A percentile compares a stretch with the other conserved stretches of the same genome.
phyloP scores from a whole-genome alignment of 2,113 vertebrate species.

The Microtus oregoni region DNA sequence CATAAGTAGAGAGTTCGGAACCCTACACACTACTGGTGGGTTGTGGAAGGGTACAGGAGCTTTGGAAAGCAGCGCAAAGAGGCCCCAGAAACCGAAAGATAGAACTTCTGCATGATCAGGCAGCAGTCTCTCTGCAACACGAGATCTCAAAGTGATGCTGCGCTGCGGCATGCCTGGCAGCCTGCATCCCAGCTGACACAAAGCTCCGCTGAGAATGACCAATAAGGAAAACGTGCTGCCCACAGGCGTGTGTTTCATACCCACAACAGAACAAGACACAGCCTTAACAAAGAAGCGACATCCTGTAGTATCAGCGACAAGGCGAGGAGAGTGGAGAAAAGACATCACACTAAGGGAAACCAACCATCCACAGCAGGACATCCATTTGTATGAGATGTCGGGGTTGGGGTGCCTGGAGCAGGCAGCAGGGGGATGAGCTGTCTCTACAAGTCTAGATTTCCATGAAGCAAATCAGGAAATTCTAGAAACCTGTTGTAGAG shows the following conservation, averaged over 20 bases:
- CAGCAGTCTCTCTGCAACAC: background rate
- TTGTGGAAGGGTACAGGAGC: background rate
- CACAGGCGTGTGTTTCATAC: background rate
- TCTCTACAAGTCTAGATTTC: background rate
- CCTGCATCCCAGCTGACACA: background rate
- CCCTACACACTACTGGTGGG: too few species aligned
- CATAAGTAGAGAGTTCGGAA: fast-evolving
- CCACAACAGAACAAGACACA: background rate
- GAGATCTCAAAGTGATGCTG: background rate
- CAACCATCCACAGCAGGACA: background rate
- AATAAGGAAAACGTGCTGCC: background rate
- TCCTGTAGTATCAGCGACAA: background rate
- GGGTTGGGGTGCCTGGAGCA: background rate
- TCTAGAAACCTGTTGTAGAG: background rate
- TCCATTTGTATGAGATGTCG: background rate
- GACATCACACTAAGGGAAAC: background rate
- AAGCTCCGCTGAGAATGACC: fast-evolving
- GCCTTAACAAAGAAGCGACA: constrained; percentile 17
- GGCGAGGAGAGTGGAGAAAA: background rate
- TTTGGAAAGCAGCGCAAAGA: background rate
- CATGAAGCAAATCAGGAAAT: background rate
- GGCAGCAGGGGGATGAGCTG: background rate
- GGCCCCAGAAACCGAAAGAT: background rate
- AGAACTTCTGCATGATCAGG: background rate
- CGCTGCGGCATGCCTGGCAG: background rate